Base-by-base conservation (phyloP, 2,113 vertebrate genomes). In the Gymnocephalus cernua region DNA sequence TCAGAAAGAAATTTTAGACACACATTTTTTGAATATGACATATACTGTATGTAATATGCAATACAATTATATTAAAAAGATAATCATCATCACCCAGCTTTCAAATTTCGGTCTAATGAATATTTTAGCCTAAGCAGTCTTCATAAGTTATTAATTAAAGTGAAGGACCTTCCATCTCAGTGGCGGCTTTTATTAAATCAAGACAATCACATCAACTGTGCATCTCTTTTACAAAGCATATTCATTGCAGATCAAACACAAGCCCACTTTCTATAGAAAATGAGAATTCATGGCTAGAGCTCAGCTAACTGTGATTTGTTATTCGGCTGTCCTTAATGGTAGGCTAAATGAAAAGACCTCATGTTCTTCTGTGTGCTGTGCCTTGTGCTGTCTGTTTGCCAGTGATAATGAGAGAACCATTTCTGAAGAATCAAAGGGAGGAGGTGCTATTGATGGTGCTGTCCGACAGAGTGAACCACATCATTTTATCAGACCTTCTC, bases 181-280 rank as follows among this genome's bases (percentile, higher is more conserved):
- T 35, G 27, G 50, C n/a, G 0, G 29, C 65, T 77, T 32, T 73
- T 68, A 77, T 90, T 81, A 75, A 77, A 70, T 38, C 66, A 79
- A 71, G 59, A 80, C 76, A 78, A 74, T 80, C 70, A 76, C 69
- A 86, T 63, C 19, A 61, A 50, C 63, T 47, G 58, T 73, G 16
- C 53, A 16, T 54, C 15, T 72, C 65, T 38, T 62, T 32, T 68
- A 19, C 45, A 64, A 25, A 77, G 25, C 35, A 53, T 4, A 65
- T 85, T 79, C 70, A 61, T 12, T 19, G 38, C 3, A 72, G 74
- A 89, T 90, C 89, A 93, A 93, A 91, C 79, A 88, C 15, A 48
- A 23, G 54, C 16, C 51, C 12, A 15, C 71, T 44, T 45, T 27
- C 63, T 44, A 27, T 18, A 47, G 64, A 78, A 76, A 69, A 68